Evolutionary conservation across 1,140 invertebrate species (phyloP).

Genomic region (Drosophila pandora): DNA sequence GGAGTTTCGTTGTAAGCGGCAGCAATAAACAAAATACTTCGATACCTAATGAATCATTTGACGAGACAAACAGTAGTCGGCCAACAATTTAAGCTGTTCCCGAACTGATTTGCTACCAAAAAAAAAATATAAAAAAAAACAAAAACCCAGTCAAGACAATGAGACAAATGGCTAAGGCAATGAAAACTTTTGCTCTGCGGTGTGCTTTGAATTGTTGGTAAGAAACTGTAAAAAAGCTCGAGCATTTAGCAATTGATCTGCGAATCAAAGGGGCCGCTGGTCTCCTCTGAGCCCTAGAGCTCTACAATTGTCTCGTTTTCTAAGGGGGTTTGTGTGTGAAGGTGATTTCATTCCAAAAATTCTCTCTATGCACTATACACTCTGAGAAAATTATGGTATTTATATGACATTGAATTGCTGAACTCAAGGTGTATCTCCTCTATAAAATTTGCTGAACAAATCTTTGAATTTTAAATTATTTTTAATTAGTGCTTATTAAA

Average conservation of each 20-base stretch:
- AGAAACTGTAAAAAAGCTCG: slow-evolving; percentile 38
- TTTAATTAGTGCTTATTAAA: too few species aligned
- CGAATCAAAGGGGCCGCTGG: slow-evolving; percentile 66
- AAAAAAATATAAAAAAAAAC: slow-evolving; percentile 13
- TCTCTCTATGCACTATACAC: slow-evolving; percentile 29
- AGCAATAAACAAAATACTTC: slow-evolving; percentile 55
- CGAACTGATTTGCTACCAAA: slow-evolving; percentile 50
- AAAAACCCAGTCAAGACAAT: slow-evolving; percentile 26
- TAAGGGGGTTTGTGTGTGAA: slow-evolving; percentile 55
- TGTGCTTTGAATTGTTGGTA: slow-evolving; percentile 57
- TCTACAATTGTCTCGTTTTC: slow-evolving; percentile 68
- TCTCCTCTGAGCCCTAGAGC: slow-evolving; percentile 45
- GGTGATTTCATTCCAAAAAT: slow-evolving; percentile 73
- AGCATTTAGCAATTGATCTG: slow-evolving; percentile 76
- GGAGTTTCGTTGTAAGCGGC: slow-evolving; percentile 62
- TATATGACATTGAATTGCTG: background rate
- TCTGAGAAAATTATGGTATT: slow-evolving; percentile 5
- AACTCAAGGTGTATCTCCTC: too few species aligned
- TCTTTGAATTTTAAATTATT: too few species aligned
- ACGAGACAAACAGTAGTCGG: slow-evolving; percentile 72
- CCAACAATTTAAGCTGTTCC: slow-evolving; percentile 70
- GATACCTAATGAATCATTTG: slow-evolving; percentile 66
- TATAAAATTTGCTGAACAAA: too few species aligned
- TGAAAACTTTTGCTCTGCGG: slow-evolving; percentile 57
- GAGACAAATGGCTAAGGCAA: slow-evolving; percentile 41